Conservation (phyloP, 2,797 vertebrate species). For the Aselliscus stoliczkanus region DNA sequence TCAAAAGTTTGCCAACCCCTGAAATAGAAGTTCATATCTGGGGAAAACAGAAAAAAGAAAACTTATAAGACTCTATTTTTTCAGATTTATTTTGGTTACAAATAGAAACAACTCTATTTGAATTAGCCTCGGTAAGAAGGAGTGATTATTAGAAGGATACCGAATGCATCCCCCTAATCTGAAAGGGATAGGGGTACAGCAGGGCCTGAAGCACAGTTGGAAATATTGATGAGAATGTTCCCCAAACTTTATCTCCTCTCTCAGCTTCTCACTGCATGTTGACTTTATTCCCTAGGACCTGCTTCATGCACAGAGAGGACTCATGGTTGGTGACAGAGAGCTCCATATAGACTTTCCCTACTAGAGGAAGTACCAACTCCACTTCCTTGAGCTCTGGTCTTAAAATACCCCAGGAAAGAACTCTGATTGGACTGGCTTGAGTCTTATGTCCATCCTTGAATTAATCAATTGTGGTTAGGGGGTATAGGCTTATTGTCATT, state of each 20-base stretch:
- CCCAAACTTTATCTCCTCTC: background rate
- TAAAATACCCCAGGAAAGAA: background rate
- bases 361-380: background rate
- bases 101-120: background rate
- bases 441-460: background rate
- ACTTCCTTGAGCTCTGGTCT: background rate
- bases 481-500: background rate
- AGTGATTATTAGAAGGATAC: background rate
- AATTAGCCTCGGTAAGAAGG: background rate
- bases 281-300: background rate
- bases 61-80: background rate
- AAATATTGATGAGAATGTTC: background rate
- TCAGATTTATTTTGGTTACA: background rate
- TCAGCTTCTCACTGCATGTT: background rate
- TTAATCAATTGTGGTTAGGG: background rate
- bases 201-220: background rate
- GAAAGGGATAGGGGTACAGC: background rate
- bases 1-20: no score
- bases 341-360: background rate
- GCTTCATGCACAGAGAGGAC: background rate
- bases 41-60: background rate
- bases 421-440: background rate
- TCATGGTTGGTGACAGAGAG: background rate
- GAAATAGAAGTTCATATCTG: background rate
- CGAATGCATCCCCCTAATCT: rapidly evolving